Evolutionary conservation across 2,888 invertebrate genomes (phyloP).

Genomic region (Meandrusa payeni): DNA sequence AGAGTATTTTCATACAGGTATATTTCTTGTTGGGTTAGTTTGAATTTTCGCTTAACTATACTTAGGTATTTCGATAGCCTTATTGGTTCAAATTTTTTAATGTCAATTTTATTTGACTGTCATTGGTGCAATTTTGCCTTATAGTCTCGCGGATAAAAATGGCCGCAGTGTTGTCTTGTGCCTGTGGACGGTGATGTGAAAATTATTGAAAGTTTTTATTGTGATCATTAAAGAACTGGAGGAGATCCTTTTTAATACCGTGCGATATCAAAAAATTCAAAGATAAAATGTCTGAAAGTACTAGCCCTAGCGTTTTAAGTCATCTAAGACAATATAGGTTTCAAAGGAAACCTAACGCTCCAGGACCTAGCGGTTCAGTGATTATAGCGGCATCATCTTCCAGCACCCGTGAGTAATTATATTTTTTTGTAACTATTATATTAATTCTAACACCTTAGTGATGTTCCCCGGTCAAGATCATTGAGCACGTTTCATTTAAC

Average conservation of each 20-base stretch:
- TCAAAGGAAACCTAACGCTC: constrained; percentile 81
- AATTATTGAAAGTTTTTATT: constrained; percentile 49
- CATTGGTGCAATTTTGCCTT: constrained; percentile 43
- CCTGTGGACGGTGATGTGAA: constrained; percentile 50
- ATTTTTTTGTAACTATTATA: constrained; percentile 15
- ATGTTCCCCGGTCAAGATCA: constrained; percentile 38
- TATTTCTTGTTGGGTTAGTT: too few species aligned
- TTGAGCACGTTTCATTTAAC: constrained; percentile 37
- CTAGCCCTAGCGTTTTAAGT: constrained; percentile 81
- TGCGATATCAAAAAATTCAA: constrained; percentile 24
- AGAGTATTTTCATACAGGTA: too few species aligned
- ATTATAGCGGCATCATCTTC: constrained; percentile 58
- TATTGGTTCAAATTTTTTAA: constrained; percentile 25
- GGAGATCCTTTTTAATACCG: constrained; percentile 5
- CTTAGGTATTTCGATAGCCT: background rate
- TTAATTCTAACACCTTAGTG: constrained; percentile 41
- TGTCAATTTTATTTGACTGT: constrained; percentile 29
- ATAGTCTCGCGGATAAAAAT: constrained; percentile 76
- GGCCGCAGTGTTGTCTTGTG: constrained; percentile 69
- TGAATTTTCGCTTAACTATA: too few species aligned
- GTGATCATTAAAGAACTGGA: constrained; percentile 7
- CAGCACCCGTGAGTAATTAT: constrained; percentile 60
- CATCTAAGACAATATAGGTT: constrained; percentile 85
- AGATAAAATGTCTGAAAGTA: constrained; percentile 66
- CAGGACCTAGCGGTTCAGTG: constrained; percentile 53